phyloP scores from a whole-genome alignment of 2,113 vertebrate genomes.

The Entosphenus tridentatus region DNA sequence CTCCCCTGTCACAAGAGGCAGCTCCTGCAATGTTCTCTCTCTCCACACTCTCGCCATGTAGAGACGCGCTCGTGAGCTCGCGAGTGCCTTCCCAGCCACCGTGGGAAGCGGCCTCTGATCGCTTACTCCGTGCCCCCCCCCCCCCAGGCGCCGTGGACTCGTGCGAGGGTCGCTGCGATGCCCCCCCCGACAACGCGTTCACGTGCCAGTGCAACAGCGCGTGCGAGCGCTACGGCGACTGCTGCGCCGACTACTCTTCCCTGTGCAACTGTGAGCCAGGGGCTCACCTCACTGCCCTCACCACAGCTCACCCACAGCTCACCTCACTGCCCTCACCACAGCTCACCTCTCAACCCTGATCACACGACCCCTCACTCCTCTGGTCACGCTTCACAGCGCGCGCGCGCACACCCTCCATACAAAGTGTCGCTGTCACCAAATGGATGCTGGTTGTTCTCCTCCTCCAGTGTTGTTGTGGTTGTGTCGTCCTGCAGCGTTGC shows the following conservation, averaged over 20 bases:
- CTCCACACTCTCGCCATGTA: too few relatives aligned
- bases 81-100: too few relatives aligned
- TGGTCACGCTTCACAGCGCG: too few relatives aligned
- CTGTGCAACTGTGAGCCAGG: constrained; percentile 12
- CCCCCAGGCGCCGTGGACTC: constrained; percentile 21
- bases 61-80: too few relatives aligned
- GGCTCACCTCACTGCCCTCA: background rate
- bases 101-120: too few relatives aligned
- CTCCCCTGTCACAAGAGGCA: too few relatives aligned
- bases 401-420: too few relatives aligned
- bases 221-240: constrained; percentile 21
- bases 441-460: too few relatives aligned
- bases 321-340: background rate
- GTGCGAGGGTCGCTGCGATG: constrained; percentile 20
- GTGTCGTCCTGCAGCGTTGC: constrained; percentile 13
- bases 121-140: constrained; percentile 7
- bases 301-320: background rate
- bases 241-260: constrained; percentile 23
- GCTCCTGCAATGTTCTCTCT: too few relatives aligned
- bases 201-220: constrained; percentile 26
- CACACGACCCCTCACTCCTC: background rate
- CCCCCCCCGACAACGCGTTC: constrained; percentile 17
- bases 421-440: too few relatives aligned
- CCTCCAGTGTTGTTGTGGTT: too few relatives aligned
- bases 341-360: background rate